These are phyloP conservation scores for Mesocricetus auratus DNA, from an alignment of 2,113 vertebrate genomes.

Conservation along the genomic window DNA sequence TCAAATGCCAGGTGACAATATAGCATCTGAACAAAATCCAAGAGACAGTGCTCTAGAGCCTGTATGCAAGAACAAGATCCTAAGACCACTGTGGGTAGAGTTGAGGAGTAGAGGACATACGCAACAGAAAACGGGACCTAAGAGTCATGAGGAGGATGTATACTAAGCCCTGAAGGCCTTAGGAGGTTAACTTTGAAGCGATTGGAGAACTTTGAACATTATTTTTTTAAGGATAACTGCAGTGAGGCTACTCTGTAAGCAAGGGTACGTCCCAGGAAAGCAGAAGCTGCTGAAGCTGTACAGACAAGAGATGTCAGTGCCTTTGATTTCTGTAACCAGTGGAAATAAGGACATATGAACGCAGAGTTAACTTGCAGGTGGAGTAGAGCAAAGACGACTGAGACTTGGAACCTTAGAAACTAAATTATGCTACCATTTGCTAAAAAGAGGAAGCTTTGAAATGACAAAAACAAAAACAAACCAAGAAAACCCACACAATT, in stretches of 20 bases:
- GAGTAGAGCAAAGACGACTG: background rate
- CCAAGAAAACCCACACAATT: background rate
- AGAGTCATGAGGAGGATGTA: background rate
- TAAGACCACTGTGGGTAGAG: background rate
- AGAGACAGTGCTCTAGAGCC: background rate
- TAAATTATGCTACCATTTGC: background rate
- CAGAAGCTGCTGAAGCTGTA: background rate
- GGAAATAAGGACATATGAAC: background rate
- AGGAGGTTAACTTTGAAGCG: background rate
- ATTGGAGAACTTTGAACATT: background rate
- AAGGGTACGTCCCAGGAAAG: background rate
- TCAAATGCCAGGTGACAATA: constrained; percentile 3
- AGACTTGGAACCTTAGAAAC: background rate
- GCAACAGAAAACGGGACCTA: background rate
- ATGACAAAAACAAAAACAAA: background rate
- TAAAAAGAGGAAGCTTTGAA: background rate
- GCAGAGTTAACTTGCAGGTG: background rate
- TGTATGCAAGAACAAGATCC: background rate
- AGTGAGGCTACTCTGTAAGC: background rate
- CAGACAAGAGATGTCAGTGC: background rate
- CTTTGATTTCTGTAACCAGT: background rate
- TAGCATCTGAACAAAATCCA: background rate
- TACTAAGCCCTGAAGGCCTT: background rate
- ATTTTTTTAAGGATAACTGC: background rate
- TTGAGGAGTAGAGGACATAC: background rate